Percentiles rank a stretch among this genome's conserved stretches.
phyloP scores from a whole-genome alignment of 2,888 invertebrate genomes.

The Copidosoma aretas region DNA sequence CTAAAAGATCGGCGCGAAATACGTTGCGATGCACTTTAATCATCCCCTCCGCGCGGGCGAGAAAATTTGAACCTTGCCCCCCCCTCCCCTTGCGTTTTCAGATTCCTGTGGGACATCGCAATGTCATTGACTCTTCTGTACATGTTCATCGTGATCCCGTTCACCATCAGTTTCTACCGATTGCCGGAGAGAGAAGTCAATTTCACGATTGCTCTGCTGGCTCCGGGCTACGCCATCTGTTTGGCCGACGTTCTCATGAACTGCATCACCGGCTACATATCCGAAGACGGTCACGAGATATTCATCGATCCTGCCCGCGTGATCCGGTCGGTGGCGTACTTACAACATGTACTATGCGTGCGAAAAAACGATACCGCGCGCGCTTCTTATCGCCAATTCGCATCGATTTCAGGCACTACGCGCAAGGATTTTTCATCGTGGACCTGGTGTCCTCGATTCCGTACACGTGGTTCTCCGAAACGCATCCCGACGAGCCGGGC shows the following conservation, averaged over 20 bases:
- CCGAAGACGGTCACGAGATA: slow-evolving; percentile 49
- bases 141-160: slow-evolving; percentile 50
- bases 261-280: slow-evolving; percentile 55
- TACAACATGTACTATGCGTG: too few species aligned
- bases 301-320: slow-evolving; percentile 49
- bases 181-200: slow-evolving; percentile 40
- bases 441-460: slow-evolving; percentile 58
- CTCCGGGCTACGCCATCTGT: slow-evolving; percentile 48
- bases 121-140: slow-evolving; percentile 53
- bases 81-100: slow-evolving; percentile 35
- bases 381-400: background rate
- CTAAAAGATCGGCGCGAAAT: too few species aligned
- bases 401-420: slow-evolving; percentile 57
- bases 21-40: too few species aligned
- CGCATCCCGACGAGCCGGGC: slow-evolving; percentile 37
- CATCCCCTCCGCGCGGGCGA: too few species aligned
- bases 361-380: too few species aligned
- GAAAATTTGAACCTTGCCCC: too few species aligned
- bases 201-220: slow-evolving; percentile 29
- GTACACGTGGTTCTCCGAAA: slow-evolving; percentile 48
- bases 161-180: slow-evolving; percentile 48
- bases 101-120: slow-evolving; percentile 53
- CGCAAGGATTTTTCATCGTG: slow-evolving; percentile 52
- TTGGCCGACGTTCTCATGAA: slow-evolving; percentile 53
- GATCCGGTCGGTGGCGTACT: slow-evolving; percentile 44